Evolutionary conservation across 2,113 vertebrate species (phyloP), one percentile per base, ranked within the genome.

Genomic region (Clarias batrachus): DNA sequence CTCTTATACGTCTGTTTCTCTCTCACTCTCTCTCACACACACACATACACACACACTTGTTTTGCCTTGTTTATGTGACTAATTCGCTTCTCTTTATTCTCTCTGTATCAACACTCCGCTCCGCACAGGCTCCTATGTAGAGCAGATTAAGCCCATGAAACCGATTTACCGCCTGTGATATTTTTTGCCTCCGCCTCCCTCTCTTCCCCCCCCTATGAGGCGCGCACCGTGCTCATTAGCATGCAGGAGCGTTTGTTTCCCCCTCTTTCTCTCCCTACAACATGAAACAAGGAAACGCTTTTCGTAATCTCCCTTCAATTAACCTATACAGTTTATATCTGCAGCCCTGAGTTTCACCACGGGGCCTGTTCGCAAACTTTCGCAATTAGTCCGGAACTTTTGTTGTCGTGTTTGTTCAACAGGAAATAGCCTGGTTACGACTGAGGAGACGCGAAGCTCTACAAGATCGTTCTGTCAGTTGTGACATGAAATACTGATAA

Each of bases 341-440:
- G 62, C 80, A 41, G 74, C 48, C 78, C 41, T 60, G 37, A 77
- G 48, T 65, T 76, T 30, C 79, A 85, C 88, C 88, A 71, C 37
- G 56, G 86, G 86, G 79, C 66, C 86, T 85, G 81, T 74, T 76
- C 37, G 25, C 86, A 85, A 81, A 89, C 88, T 87, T 87, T 83
- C 6, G 9, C 80, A 87, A 85, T 89, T 87, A 87, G 62, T 57
- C 63, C 60, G 25, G 12, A 80, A 78, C 54, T 89, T 87, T 60
- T 82, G 48, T 71, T 65, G 27, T 68, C 59, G 84, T 66, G 3
- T 84, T 85, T 60, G 48, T 87, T 87, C 87, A 73, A 56, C 37
- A 52, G 57, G 54, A 87, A 85, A 87, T 65, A 76, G 82, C 66
- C 66, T 68, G 59, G 60, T 87, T 86, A 71, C 78, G n/a, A 81